A percentile compares a stretch with the other conserved stretches of the same genome.
Evolutionary conservation across 2,888 invertebrate genomes (phyloP).

Genomic region (Phengaris alcon): DNA sequence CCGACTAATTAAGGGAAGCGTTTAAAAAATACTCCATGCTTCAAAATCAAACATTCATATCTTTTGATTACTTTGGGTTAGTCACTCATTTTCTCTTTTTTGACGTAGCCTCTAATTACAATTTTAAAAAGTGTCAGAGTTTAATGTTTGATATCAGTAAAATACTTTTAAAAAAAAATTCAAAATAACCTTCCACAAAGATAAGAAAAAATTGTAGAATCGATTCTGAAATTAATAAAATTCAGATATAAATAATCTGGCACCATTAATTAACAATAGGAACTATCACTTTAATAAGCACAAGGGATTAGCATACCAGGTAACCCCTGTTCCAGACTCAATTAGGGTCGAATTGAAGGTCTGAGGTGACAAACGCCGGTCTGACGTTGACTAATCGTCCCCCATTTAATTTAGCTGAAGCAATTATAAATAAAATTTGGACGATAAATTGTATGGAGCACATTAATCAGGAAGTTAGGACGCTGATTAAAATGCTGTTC

Average conservation of each 20-base stretch:
- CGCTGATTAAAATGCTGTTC: slow-evolving; percentile 80
- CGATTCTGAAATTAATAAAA: background rate
- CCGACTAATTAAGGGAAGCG: slow-evolving; percentile 75
- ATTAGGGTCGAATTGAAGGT: slow-evolving; percentile 74
- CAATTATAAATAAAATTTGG: slow-evolving; percentile 80
- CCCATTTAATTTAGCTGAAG: slow-evolving; percentile 73
- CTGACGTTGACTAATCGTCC: slow-evolving; percentile 76
- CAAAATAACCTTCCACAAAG: no score
- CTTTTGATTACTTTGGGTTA: slow-evolving; percentile 51
- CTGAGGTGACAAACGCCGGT: slow-evolving; percentile 72
- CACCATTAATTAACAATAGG: background rate
- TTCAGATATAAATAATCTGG: background rate
- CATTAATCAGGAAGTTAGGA: slow-evolving; percentile 81
- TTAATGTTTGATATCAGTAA: background rate
- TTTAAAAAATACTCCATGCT: slow-evolving; percentile 63
- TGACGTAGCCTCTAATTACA: slow-evolving; percentile 40
- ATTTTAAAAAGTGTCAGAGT: slow-evolving; percentile 8
- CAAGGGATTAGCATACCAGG: slow-evolving; percentile 44
- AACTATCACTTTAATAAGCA: background rate
- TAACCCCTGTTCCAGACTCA: slow-evolving; percentile 63
- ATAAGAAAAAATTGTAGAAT: no score
- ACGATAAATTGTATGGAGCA: slow-evolving; percentile 73
- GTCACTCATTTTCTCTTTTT: slow-evolving; percentile 48
- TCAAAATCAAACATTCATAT: slow-evolving; percentile 73
- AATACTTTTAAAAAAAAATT: no score